Percentiles rank a stretch among this genome's conserved stretches.
phyloP scores from a whole-genome alignment of 2,888 invertebrate genomes.

The Drosophila nigricruria region DNA sequence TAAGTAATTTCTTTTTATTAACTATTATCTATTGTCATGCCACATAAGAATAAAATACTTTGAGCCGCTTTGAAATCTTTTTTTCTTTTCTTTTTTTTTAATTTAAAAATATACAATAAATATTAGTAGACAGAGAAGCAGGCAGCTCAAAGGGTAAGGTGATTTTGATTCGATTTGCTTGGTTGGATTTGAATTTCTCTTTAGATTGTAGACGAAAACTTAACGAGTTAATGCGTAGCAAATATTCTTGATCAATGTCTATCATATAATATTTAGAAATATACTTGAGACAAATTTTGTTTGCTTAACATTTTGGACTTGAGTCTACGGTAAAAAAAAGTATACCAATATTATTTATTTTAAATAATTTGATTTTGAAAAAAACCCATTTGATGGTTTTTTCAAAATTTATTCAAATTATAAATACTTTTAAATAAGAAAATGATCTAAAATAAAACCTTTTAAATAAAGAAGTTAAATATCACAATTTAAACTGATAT shows the following conservation, averaged over 20 bases:
- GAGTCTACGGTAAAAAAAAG: not conserved
- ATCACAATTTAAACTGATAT: not conserved
- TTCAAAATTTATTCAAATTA: not conserved
- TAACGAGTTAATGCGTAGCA: not conserved
- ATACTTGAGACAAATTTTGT: not conserved
- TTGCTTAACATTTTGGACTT: not conserved
- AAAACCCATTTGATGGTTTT: not conserved
- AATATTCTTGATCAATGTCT: not conserved
- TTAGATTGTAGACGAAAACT: not conserved
- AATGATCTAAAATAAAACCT: not conserved
- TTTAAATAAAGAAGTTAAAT: not conserved
- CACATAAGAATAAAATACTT: constrained; percentile 43
- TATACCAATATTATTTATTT: too few relatives aligned
- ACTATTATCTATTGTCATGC: constrained; percentile 40
- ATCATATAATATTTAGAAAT: not conserved
- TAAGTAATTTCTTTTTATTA: constrained; percentile 38
- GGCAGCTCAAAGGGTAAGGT: constrained; percentile 67
- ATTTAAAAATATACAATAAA: constrained; percentile 70
- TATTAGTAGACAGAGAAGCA: constrained; percentile 64
- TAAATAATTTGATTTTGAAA: not conserved
- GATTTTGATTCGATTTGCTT: constrained; percentile 28
- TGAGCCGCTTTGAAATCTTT: constrained; percentile 70
- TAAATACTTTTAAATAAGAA: not conserved
- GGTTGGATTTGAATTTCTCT: not conserved
- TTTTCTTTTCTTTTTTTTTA: constrained; percentile 15